Conservation (phyloP, 1,140 invertebrate species). For the Aphelenchoides fujianensis region DNA sequence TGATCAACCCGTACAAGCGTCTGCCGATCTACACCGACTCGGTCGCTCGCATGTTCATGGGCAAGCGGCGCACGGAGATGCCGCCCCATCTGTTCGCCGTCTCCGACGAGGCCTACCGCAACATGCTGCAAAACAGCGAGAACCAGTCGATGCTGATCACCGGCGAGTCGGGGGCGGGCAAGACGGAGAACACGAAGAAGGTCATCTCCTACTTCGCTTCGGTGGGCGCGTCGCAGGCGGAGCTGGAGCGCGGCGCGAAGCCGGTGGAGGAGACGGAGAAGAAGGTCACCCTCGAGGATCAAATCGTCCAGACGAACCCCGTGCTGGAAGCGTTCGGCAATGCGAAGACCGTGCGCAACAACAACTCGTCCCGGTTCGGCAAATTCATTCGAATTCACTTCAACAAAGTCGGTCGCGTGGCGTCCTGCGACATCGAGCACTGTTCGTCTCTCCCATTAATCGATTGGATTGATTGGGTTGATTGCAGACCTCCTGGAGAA, state of each 20-base stretch:
- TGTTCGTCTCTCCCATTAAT: slow-evolving; percentile 75
- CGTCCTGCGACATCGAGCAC: slow-evolving; percentile 99
- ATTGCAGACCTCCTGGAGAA: slow-evolving; percentile 92
- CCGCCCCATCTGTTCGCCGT: slow-evolving; percentile 99
- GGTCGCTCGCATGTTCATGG: slow-evolving; percentile 93
- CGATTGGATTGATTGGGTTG: background rate
- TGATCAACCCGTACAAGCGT: slow-evolving; percentile 99
- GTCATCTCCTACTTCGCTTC: slow-evolving; percentile 70
- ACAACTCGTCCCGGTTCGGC: slow-evolving; percentile 87
- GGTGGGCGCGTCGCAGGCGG: slow-evolving; percentile 65
- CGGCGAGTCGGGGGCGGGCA: slow-evolving; percentile 70
- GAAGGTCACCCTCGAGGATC: slow-evolving; percentile 74
- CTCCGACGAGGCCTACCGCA: slow-evolving; percentile 98
- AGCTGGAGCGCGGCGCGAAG: slow-evolving; percentile 30
- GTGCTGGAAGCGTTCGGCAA: slow-evolving; percentile 99
- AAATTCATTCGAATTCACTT: slow-evolving; percentile 99
- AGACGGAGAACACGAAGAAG: slow-evolving; percentile 72
- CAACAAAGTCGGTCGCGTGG: slow-evolving; percentile 95
- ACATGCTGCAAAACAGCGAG: slow-evolving; percentile 96
- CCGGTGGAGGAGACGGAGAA: slow-evolving; percentile 28
- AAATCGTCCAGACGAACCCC: slow-evolving; percentile 97
- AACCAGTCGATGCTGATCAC: slow-evolving; percentile 99
- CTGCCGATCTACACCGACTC: slow-evolving; percentile 96
- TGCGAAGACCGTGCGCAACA: slow-evolving; percentile 98
- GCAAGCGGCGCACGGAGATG: slow-evolving; percentile 97